Conservation (phyloP, 1,140 invertebrate species). For the Mercenaria mercenaria region DNA sequence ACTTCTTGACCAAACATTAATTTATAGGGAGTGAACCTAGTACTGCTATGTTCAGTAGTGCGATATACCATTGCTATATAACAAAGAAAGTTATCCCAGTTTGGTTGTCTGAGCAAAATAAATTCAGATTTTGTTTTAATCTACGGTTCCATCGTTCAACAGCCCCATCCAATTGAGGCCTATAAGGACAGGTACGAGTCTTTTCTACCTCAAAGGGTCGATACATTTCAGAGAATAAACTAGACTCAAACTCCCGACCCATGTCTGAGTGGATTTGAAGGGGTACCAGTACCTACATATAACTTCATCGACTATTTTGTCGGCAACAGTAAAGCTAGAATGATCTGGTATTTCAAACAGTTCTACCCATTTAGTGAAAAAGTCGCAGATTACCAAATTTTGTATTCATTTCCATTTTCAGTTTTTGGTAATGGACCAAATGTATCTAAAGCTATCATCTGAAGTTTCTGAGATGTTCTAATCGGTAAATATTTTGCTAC, state of each 20-base stretch:
- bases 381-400: slow-evolving; percentile 78
- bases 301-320: slow-evolving; percentile 68
- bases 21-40: slow-evolving; percentile 62
- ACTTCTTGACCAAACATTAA: slow-evolving; percentile 67
- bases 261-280: slow-evolving; percentile 82
- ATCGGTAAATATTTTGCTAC: slow-evolving; percentile 2
- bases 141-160: slow-evolving; percentile 76
- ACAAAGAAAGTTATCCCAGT: slow-evolving; percentile 66
- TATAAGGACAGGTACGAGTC: slow-evolving; percentile 72
- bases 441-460: slow-evolving; percentile 66
- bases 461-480: not conserved
- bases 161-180: slow-evolving; percentile 72
- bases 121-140: slow-evolving; percentile 53
- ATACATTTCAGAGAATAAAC: slow-evolving; percentile 71
- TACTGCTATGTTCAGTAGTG: slow-evolving; percentile 56
- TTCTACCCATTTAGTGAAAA: slow-evolving; percentile 77
- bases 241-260: slow-evolving; percentile 77
- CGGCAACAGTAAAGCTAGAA: slow-evolving; percentile 60
- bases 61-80: slow-evolving; percentile 68
- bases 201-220: slow-evolving; percentile 59
- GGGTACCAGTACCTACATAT: slow-evolving; percentile 78
- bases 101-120: slow-evolving; percentile 51
- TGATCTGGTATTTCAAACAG: slow-evolving; percentile 75
- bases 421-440: slow-evolving; percentile 37
- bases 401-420: slow-evolving; percentile 73